phyloP scores from a whole-genome alignment of 2,113 vertebrate genomes.

The Tenrec ecaudatus region DNA sequence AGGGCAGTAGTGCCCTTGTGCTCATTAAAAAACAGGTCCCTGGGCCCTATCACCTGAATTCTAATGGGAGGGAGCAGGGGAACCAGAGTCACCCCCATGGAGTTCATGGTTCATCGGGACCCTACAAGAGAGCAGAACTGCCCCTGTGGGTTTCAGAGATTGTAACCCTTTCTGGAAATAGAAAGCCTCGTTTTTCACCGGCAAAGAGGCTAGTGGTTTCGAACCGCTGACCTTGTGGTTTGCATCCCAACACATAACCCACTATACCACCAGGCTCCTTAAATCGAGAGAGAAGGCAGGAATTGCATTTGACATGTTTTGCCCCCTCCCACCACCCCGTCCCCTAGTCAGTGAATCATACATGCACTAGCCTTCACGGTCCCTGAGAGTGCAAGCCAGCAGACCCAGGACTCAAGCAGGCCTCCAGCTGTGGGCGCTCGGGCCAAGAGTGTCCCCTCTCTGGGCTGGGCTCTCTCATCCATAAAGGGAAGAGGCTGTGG shows the following conservation, averaged over 20 bases:
- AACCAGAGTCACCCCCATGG: too few relatives aligned
- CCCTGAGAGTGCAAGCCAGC: neutral
- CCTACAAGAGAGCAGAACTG: too few relatives aligned
- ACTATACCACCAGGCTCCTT: neutral
- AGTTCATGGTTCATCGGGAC: too few relatives aligned
- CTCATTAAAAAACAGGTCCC: neutral
- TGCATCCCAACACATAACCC: too few relatives aligned
- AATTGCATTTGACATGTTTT: neutral
- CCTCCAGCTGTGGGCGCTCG: neutral
- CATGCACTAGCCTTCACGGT: fast-evolving
- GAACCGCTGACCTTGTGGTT: too few relatives aligned
- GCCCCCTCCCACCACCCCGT: fast-evolving
- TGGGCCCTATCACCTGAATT: too few relatives aligned
- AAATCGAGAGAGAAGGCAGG: neutral
- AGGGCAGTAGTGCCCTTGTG: neutral
- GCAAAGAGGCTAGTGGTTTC: too few relatives aligned
- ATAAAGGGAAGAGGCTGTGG: neutral
- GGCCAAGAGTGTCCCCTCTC: neutral
- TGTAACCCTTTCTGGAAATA: too few relatives aligned
- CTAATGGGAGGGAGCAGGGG: too few relatives aligned
- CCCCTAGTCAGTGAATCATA: neutral
- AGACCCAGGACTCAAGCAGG: neutral
- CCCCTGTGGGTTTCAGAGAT: too few relatives aligned
- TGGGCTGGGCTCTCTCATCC: neutral
- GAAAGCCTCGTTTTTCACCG: too few relatives aligned